These are phyloP conservation scores for Philaethria dido DNA, from an alignment of 2,888 invertebrate species.

Conservation along the genomic window DNA sequence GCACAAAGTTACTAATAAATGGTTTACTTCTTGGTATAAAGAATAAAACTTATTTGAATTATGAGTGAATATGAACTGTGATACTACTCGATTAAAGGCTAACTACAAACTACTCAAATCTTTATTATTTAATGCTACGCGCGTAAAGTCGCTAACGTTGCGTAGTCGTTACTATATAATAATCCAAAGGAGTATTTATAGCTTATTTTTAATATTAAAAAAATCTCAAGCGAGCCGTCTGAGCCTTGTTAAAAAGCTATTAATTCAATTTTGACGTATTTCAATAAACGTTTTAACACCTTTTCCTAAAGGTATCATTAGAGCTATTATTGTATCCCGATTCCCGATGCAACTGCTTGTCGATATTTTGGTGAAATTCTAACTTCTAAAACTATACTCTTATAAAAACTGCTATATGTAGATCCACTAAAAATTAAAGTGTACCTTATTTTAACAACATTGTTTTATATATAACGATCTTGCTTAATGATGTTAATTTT, in stretches of 20 bases:
- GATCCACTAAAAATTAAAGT: neutral
- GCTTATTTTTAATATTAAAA: slow-evolving; percentile 21
- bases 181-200: slow-evolving; percentile 21
- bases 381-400: too few species aligned
- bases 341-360: slow-evolving; percentile 51
- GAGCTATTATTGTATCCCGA: slow-evolving; percentile 67
- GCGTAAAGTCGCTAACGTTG: neutral
- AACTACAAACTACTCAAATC: neutral
- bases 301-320: slow-evolving; percentile 81
- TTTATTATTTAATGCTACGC: too few species aligned
- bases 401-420: too few species aligned
- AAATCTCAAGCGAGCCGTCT: slow-evolving; percentile 44
- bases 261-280: slow-evolving; percentile 78
- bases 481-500: too few species aligned
- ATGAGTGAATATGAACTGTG: too few species aligned
- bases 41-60: too few species aligned
- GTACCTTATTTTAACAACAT: too few species aligned
- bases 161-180: neutral
- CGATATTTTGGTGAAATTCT: slow-evolving; percentile 43
- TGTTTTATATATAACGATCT: too few species aligned
- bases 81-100: too few species aligned
- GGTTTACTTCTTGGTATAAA: too few species aligned
- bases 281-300: slow-evolving; percentile 83
- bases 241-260: slow-evolving; percentile 82
- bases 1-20: too few species aligned